Base-by-base conservation (phyloP, 1,140 invertebrate genomes). In the Aphelenchoides fujianensis region DNA sequence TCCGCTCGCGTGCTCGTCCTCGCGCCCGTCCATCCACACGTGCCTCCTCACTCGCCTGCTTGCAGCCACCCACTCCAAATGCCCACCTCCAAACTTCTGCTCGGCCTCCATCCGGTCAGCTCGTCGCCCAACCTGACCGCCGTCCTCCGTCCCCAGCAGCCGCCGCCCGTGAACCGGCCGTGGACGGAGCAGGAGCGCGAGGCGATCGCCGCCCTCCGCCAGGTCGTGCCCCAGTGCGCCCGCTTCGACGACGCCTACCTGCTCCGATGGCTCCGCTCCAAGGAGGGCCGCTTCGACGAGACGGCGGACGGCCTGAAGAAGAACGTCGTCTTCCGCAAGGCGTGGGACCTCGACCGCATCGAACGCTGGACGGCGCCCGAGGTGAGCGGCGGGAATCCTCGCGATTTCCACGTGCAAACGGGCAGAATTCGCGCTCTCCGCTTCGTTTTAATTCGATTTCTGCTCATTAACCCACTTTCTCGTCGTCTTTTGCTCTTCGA, bases 231-330 rank as follows among this genome's bases (percentile, higher is more conserved):
- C 12, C 28, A 66, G 23, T 34, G 31, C 7, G 34, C 63, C 16
- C 69, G 16, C 31, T 5, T 83, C 19, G 74, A 81, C 41, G 76
- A 84, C 61, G 67, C 66, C 32, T 83, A 79, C 32, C 31, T 83
- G 3, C 68, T 83, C 1, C 68, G 82, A 31, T 83, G 82, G 82
- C 74, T 83, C 19, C 75, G 82, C n/a, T 78, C 82, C 28, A 83
- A 83, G 54, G 82, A 82, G 7, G 76, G 75, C 16, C 69, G 79
- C 41, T 84, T 83, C 28, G 81, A 83, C 53, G 82, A 84, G 35
- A 79, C 80, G n/a, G 82, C 81, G 9, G 82, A 83, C 53, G 77
- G 74, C 48, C 54, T 83, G 54, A 82, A 78, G 68, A 84, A 84
- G 62, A 73, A 83, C 57, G 54, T 83, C 12, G 69, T 76, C 1